Percentiles rank a stretch among this genome's conserved stretches.
These are phyloP conservation scores for Drosophila kepulauana DNA, from an alignment of 1,140 invertebrate genomes.

Conservation along the genomic window DNA sequence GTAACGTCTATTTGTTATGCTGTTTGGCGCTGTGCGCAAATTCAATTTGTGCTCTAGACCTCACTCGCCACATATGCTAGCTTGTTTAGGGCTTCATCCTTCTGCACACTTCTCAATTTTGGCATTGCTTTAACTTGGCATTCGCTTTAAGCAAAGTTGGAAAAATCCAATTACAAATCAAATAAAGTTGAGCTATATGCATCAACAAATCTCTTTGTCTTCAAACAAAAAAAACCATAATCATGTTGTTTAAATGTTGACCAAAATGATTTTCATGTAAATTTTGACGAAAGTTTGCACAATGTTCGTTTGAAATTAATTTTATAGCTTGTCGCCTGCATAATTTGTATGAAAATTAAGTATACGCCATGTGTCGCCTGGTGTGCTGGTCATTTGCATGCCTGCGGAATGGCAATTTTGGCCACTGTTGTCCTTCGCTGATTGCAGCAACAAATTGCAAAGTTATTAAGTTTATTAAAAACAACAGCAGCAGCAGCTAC, in stretches of 20 bases:
- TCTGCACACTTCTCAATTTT: background rate
- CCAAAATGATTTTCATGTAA: slow-evolving; percentile 23
- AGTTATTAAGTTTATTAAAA: slow-evolving; percentile 83
- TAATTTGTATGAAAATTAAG: slow-evolving; percentile 59
- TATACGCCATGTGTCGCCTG: slow-evolving; percentile 68
- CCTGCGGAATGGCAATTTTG: slow-evolving; percentile 51
- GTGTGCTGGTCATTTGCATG: slow-evolving; percentile 34
- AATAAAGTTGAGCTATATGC: background rate
- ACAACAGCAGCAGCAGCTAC: slow-evolving; percentile 39
- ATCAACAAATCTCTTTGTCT: slow-evolving; percentile 15
- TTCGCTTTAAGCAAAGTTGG: background rate
- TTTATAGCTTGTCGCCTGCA: slow-evolving; percentile 42
- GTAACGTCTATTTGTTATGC: slow-evolving; percentile 79
- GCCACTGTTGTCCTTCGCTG: slow-evolving; percentile 57
- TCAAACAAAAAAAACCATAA: slow-evolving; percentile 2
- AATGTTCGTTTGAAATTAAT: slow-evolving; percentile 46
- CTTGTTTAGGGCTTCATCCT: slow-evolving; percentile 52
- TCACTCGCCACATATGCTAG: slow-evolving; percentile 64
- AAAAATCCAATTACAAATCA: background rate
- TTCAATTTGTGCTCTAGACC: slow-evolving; percentile 69
- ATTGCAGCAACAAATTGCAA: slow-evolving; percentile 80
- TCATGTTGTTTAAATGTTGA: slow-evolving; percentile 14
- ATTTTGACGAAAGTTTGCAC: slow-evolving; percentile 18
- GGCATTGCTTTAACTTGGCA: background rate
- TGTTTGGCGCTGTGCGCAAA: slow-evolving; percentile 68